Percentiles rank a stretch among this genome's conserved stretches.
Conservation (phyloP, 2,797 vertebrate genomes). For the Hippocampus kuda region DNA sequence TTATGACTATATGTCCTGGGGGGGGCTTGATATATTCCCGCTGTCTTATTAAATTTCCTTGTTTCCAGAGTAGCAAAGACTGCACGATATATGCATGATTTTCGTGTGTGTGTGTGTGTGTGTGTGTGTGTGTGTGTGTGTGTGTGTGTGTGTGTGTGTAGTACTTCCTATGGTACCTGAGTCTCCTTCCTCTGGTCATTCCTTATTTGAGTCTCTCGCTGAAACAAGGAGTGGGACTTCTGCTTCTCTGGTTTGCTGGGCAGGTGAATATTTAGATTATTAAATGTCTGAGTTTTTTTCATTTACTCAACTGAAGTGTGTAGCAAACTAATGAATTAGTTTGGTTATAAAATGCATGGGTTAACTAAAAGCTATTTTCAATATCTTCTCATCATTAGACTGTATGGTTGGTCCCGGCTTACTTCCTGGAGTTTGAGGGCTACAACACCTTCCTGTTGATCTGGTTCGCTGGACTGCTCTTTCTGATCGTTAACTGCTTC, state of each 20-base stretch:
- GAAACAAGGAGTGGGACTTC: slow-evolving; percentile 54
- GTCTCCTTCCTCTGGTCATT: slow-evolving; percentile 80
- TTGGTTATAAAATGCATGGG: too few species aligned
- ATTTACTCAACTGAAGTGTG: background rate
- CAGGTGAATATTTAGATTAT: slow-evolving; percentile 60
- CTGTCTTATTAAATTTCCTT: too few species aligned
- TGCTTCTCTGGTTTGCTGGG: slow-evolving; percentile 80
- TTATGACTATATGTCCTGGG: background rate
- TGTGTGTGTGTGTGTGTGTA: slow-evolving; percentile 15
- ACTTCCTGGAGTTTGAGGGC: slow-evolving; percentile 86
- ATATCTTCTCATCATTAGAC: slow-evolving; percentile 50
- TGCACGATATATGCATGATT: background rate
- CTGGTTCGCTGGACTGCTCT: slow-evolving; percentile 82
- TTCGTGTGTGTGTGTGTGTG: background rate
- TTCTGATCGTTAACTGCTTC: slow-evolving; percentile 78
- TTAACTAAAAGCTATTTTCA: background rate
- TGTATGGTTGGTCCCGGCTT: slow-evolving; percentile 81
- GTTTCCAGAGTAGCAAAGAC: background rate
- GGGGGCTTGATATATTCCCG: background rate
- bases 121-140: too few species aligned
- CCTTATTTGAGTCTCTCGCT: slow-evolving; percentile 72
- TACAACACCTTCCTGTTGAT: slow-evolving; percentile 76
- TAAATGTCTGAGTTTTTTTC: background rate
- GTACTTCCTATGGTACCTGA: slow-evolving; percentile 89
- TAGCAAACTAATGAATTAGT: background rate